phyloP scores from a whole-genome alignment of 2,797 vertebrate genomes.

The Chrosomus eos region DNA sequence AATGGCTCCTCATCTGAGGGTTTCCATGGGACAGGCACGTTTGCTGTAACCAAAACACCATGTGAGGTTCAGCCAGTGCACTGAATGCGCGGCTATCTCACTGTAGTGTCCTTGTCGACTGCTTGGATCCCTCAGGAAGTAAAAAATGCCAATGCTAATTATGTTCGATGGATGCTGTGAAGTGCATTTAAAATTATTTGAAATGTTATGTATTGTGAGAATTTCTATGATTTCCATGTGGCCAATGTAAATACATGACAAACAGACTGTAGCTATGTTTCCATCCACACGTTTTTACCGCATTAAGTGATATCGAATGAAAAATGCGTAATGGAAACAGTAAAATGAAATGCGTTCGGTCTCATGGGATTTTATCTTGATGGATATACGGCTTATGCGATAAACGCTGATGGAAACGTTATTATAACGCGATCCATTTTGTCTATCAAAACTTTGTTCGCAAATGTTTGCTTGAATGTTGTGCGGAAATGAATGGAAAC shows the following conservation, averaged over 20 bases:
- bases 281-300: too few species aligned
- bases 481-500: too few species aligned
- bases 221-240: background rate
- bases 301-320: too few species aligned
- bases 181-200: background rate
- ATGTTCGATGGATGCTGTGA: background rate
- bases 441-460: too few species aligned
- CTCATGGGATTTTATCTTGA: too few species aligned
- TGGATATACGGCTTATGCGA: too few species aligned
- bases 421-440: too few species aligned
- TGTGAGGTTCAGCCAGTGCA: constrained; percentile 62
- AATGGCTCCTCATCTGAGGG: constrained; percentile 63
- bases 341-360: too few species aligned
- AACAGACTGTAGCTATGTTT: too few species aligned
- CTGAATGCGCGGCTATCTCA: constrained; percentile 1
- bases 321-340: too few species aligned
- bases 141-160: background rate
- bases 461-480: too few species aligned
- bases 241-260: background rate
- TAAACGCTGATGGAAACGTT: too few species aligned
- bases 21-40: constrained; percentile 58
- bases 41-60: constrained; percentile 70
- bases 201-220: background rate
- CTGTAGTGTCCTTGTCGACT: constrained; percentile 16
- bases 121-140: constrained; percentile 4